A percentile compares a stretch with the other conserved stretches of the same genome.
Conservation (phyloP, 2,797 vertebrate genomes). For the Dipus sagitta region DNA sequence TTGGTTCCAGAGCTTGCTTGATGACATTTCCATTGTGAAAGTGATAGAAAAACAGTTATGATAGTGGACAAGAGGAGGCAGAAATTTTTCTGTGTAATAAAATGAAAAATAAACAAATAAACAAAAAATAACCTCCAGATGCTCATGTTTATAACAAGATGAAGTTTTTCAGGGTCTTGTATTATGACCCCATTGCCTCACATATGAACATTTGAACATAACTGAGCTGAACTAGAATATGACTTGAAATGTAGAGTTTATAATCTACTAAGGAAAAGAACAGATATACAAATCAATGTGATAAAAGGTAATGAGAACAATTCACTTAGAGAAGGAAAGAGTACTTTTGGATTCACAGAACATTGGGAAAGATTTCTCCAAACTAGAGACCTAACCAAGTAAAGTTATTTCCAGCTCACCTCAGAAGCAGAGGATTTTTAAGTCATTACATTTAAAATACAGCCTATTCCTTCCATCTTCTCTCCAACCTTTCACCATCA, state of each 20-base stretch:
- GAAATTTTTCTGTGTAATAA: neutral
- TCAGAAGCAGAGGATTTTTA: neutral
- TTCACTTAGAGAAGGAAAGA: neutral
- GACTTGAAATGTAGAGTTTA: neutral
- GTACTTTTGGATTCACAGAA: neutral
- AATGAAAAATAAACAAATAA: neutral
- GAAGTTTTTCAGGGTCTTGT: neutral
- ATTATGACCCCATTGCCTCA: neutral
- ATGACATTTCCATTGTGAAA: slow-evolving; percentile 43
- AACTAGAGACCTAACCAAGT: neutral
- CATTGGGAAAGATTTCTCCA: neutral
- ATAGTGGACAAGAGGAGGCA: neutral
- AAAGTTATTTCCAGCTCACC: neutral
- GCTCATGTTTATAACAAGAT: neutral
- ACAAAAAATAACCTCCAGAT: neutral
- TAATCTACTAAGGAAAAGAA: neutral
- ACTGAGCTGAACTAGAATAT: neutral
- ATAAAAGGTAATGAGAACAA: neutral
- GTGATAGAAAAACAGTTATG: neutral
- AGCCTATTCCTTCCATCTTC: neutral
- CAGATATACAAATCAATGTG: neutral
- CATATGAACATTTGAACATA: neutral
- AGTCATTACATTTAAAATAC: neutral
- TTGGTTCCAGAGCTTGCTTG: slow-evolving; percentile 64
- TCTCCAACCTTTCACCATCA: neutral